Percentiles rank a stretch among this genome's conserved stretches.
Evolutionary conservation across 64 coral and sea anemone species (phyloP).

Genomic region (Montipora efflorescens): DNA sequence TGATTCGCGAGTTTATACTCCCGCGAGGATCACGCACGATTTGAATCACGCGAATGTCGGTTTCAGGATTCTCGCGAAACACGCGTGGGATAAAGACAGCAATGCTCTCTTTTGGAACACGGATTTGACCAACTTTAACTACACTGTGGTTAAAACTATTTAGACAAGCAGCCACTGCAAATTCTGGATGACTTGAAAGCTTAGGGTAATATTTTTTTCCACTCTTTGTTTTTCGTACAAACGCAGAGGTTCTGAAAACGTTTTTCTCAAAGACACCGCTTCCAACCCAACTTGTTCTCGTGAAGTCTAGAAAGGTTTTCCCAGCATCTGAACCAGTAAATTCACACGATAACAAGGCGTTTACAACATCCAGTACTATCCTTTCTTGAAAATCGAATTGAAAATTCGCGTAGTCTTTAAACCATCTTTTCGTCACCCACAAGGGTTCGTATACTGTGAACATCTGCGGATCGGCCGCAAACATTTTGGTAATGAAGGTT

Average conservation of each 20-base stretch:
- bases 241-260: slow-evolving; percentile 38
- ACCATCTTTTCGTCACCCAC: slow-evolving; percentile 55
- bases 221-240: not conserved
- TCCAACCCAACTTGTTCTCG: not conserved
- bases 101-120: slow-evolving; percentile 25
- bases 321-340: slow-evolving; percentile 19
- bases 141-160: slow-evolving; percentile 60
- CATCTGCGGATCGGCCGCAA: slow-evolving; percentile 57
- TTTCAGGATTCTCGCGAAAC: slow-evolving; percentile 30
- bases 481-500: slow-evolving; percentile 68
- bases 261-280: slow-evolving; percentile 1
- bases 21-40: slow-evolving; percentile 63
- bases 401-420: not conserved
- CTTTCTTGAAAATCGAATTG: not conserved
- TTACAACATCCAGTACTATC: slow-evolving; percentile 15
- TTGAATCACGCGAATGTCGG: slow-evolving; percentile 43
- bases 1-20: slow-evolving; percentile 61
- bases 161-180: slow-evolving; percentile 41
- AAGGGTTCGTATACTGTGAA: slow-evolving; percentile 69
- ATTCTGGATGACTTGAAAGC: slow-evolving; percentile 4
- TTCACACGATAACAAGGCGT: slow-evolving; percentile 44
- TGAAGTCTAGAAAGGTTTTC: slow-evolving; percentile 6
- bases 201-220: not conserved
- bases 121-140: slow-evolving; percentile 27
- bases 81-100: not conserved